phyloP scores from a whole-genome alignment of 2,797 vertebrate genomes.

The Graptemys geographica region DNA sequence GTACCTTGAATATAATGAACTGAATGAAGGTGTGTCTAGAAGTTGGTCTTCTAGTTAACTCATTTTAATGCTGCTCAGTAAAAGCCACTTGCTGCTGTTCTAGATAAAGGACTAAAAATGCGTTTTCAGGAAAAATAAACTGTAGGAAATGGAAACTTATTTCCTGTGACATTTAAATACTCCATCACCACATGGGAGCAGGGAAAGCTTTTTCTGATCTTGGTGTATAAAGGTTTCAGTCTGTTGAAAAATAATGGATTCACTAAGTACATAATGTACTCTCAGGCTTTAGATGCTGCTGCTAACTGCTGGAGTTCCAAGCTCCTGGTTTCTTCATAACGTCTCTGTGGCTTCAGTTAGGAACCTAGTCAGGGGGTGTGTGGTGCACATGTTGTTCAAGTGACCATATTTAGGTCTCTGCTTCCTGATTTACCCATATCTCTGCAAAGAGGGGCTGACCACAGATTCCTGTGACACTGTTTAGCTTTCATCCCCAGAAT shows the following conservation, averaged over 20 bases:
- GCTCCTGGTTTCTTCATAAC: not conserved
- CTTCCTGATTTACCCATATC: not conserved
- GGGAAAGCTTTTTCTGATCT: not conserved
- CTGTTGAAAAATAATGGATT: not conserved
- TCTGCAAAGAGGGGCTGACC: not conserved
- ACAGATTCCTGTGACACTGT: not conserved
- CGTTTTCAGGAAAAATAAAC: not conserved
- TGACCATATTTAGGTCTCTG: not conserved
- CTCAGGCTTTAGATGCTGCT: not conserved
- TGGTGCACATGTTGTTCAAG: not conserved
- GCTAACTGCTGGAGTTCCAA: not conserved
- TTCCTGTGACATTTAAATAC: not conserved
- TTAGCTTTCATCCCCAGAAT: not conserved
- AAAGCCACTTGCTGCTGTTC: not conserved
- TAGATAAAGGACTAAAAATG: not conserved
- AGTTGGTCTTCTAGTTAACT: not conserved
- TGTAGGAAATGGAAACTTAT: not conserved
- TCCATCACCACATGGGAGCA: not conserved
- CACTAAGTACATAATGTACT: not conserved
- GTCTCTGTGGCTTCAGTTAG: not conserved
- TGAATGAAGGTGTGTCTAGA: not conserved
- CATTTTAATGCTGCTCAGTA: not conserved
- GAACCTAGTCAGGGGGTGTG: not conserved
- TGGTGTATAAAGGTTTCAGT: not conserved
- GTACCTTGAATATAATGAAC: not conserved